phyloP scores from a whole-genome alignment of 2,888 invertebrate species.

The Dasypogon diadema region DNA sequence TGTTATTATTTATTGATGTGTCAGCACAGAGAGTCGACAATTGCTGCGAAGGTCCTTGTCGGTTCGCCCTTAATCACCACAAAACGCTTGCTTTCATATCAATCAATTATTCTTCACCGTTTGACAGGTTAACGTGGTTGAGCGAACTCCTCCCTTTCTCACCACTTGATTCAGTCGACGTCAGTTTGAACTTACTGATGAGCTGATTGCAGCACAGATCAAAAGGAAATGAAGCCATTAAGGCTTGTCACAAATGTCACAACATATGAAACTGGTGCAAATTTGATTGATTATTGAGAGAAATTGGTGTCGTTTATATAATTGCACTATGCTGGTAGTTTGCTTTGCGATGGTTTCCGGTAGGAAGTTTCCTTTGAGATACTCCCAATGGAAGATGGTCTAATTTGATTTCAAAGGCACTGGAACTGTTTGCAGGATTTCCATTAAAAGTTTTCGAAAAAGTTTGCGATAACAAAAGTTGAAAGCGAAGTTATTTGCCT shows the following conservation, averaged over 20 bases:
- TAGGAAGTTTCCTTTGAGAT: no score
- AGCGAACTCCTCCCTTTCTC: not conserved
- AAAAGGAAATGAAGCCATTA: slow-evolving; percentile 42
- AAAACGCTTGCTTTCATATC: slow-evolving; percentile 38
- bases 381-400: no score
- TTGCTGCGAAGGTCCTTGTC: slow-evolving; percentile 6
- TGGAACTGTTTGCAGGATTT: no score
- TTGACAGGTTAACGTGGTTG: slow-evolving; percentile 36
- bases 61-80: slow-evolving; percentile 13
- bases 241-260: slow-evolving; percentile 14
- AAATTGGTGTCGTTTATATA: not conserved
- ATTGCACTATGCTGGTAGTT: not conserved
- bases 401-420: no score
- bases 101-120: slow-evolving; percentile 41
- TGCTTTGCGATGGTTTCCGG: no score
- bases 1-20: slow-evolving; percentile 38
- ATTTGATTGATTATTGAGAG: slow-evolving; percentile 29
- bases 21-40: slow-evolving; percentile 36
- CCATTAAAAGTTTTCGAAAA: no score
- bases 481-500: no score
- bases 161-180: not conserved
- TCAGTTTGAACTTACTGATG: slow-evolving; percentile 28
- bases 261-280: slow-evolving; percentile 14
- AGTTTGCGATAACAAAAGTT: no score
- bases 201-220: slow-evolving; percentile 38